Evolutionary conservation across 2,888 invertebrate genomes (phyloP), one percentile per base, ranked within the genome.

Genomic region (Apeira syringaria): DNA sequence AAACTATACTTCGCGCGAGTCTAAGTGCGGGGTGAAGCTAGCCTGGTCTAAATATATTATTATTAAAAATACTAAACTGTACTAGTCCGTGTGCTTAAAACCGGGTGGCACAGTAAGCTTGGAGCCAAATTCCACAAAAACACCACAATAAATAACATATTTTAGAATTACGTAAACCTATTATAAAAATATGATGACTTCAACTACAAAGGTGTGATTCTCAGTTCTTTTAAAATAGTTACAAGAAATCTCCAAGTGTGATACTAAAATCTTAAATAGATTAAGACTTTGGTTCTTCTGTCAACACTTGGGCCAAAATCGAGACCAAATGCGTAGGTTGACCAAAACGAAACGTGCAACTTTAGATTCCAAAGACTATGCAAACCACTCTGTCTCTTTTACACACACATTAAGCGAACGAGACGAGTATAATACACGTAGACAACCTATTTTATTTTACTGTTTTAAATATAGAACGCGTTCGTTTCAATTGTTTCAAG

Each of bases 391-490:
- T 26, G 11, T 51, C 45, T 28, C 41, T 9, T 43, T 50, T 13
- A 24, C 45, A 17, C 43, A 13, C 22, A 18, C 15, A 32, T 7
- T 25, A 31, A 49, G 22, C 15, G 29, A 29, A 1, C 10, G 28
- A 48, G 38, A 42, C 34, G 45, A 45, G 41, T 36, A 41, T 42
- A n/a, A 54, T 41, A 20, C 7, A 20, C 20, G 20, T 2, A 54
- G 45, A 41, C 53, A 50, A 60, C 59, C 59, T 53, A 59, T 54
- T 58, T 63, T 53, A 45, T 54, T 59, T 44, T 47, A 46, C 48
- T 49, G 50, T 56, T 63, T 59, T 51, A 59, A 58, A 60, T 58
- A 53, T 59, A 50, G 61, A 59, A 55, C 52, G 49, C 50, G 56
- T 47, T 45, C 32, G 40, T 54, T 58, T 54, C 56, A 56, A 60